Evolutionary conservation across 2,113 vertebrate genomes (phyloP).

Genomic region (Diadophis punctatus): DNA sequence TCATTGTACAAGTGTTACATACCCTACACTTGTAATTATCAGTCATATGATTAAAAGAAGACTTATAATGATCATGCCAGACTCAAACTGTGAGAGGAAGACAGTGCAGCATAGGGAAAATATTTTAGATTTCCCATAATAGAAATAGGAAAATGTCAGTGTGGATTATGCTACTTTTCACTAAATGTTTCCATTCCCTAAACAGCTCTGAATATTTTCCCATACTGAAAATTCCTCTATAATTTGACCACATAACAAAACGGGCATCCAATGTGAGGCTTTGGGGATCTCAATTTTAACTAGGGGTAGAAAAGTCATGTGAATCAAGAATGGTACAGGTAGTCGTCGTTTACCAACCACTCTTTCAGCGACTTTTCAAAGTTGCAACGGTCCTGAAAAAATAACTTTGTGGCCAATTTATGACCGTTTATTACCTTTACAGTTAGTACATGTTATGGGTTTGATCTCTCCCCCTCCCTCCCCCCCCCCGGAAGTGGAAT

Average conservation of each 20-base stretch:
- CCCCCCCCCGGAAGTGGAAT: background rate
- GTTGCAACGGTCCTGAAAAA: background rate
- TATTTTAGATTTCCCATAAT: slow-evolving; percentile 42
- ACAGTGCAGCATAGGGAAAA: background rate
- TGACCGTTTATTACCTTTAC: background rate
- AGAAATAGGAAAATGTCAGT: slow-evolving; percentile 42
- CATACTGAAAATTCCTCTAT: slow-evolving; percentile 26
- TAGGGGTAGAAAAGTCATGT: background rate
- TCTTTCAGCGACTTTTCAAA: background rate
- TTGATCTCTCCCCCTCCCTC: background rate
- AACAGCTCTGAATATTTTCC: slow-evolving; percentile 29
- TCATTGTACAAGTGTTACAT: background rate
- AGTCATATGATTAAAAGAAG: background rate
- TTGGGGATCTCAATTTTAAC: background rate
- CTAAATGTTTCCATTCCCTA: slow-evolving; percentile 51
- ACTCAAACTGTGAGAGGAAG: slow-evolving; percentile 8
- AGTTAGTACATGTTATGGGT: background rate
- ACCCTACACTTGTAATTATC: background rate
- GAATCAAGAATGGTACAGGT: background rate
- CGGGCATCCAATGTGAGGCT: background rate
- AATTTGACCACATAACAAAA: background rate
- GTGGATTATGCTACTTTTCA: slow-evolving; percentile 38
- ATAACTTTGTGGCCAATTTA: background rate
- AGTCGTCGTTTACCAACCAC: background rate
- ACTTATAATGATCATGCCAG: background rate